Evolutionary conservation across 1,140 invertebrate species (phyloP), one percentile per base, ranked within the genome.

Genomic region (Drosophila tristis): DNA sequence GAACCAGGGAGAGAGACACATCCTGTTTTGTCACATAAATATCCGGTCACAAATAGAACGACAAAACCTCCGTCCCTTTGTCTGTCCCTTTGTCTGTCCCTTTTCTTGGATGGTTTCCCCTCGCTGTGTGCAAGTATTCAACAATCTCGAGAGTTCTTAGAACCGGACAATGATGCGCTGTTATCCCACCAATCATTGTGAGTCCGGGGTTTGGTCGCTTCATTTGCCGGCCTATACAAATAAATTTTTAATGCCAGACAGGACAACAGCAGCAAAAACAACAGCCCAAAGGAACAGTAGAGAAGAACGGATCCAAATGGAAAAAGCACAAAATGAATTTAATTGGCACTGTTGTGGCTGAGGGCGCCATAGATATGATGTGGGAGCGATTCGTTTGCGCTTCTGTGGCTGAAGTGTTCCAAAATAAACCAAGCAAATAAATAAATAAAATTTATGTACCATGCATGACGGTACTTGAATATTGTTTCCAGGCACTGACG

Each of bases 221-320:
- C 58, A 80, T 77, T 80, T 81, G 47, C 49, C 67, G 67, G 64
- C 78, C 78, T 82, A 73, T 74, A 49, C 68, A 81, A 81, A 82
- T 68, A 82, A 56, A 78, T 64, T 29, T 58, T 57, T 54, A 57
- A 57, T 72, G 73, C 15, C 51, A 25, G 60, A 9, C 64, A 23
- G n/a, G n/a, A 23, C 43, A 31, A 44, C 23, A 35, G 3, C 5
- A 2, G 23, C 4, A 31, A 39, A 56, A 54, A 9, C 29, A 11
- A 51, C 47, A 71, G 51, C 49, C 51, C 20, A 53, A 49, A 16
- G 29, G 44, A n/a, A 29, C 3, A 6, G 8, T 25, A 9, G 7
- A 59, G 26, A 11, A 54, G 13, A 9, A 35, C 47, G 45, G 20
- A 31, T 2, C 3, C 31, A 39, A 39, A 35, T 35, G 31, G 31